phyloP scores from a whole-genome alignment of 2,797 vertebrate genomes.

The Labeo calbasu region DNA sequence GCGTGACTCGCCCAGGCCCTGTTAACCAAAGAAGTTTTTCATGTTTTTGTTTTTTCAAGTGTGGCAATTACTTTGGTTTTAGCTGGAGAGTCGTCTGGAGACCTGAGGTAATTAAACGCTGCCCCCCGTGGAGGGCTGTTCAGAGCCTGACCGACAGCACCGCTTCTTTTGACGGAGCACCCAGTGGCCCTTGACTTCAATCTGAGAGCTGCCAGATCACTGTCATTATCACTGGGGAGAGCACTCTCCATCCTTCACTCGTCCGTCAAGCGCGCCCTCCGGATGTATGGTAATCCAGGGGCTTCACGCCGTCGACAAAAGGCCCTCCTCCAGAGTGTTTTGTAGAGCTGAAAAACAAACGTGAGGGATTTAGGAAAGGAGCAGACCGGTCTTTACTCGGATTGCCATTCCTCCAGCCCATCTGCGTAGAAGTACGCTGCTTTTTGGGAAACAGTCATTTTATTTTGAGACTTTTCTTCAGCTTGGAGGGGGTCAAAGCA shows the following conservation, averaged over 20 bases:
- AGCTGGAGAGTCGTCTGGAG: constrained; percentile 34
- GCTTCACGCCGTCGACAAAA: constrained; percentile 33
- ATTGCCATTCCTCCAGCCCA: neutral
- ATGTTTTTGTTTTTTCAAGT: constrained; percentile 21
- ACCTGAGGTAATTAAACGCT: constrained; percentile 52
- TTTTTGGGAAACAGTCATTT: neutral
- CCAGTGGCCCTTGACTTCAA: constrained; percentile 66
- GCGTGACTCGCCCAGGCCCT: constrained; percentile 1
- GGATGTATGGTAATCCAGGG: constrained; percentile 41
- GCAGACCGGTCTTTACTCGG: neutral
- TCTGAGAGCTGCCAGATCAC: constrained; percentile 63
- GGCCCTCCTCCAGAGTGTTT: constrained; percentile 20
- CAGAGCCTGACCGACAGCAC: constrained; percentile 62
- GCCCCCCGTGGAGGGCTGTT: constrained; percentile 43
- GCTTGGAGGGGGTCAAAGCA: neutral
- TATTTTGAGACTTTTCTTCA: neutral
- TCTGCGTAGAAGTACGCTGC: neutral
- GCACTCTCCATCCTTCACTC: constrained; percentile 63
- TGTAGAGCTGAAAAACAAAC: constrained; percentile 32
- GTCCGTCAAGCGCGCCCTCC: constrained; percentile 49
- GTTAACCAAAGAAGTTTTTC: neutral
- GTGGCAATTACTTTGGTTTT: constrained; percentile 40
- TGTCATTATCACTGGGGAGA: constrained; percentile 65
- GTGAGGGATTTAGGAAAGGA: constrained; percentile 22
- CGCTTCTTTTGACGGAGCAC: constrained; percentile 54